phyloP scores from a whole-genome alignment of 2,113 vertebrate genomes.

The Burhinus bistriatus region DNA sequence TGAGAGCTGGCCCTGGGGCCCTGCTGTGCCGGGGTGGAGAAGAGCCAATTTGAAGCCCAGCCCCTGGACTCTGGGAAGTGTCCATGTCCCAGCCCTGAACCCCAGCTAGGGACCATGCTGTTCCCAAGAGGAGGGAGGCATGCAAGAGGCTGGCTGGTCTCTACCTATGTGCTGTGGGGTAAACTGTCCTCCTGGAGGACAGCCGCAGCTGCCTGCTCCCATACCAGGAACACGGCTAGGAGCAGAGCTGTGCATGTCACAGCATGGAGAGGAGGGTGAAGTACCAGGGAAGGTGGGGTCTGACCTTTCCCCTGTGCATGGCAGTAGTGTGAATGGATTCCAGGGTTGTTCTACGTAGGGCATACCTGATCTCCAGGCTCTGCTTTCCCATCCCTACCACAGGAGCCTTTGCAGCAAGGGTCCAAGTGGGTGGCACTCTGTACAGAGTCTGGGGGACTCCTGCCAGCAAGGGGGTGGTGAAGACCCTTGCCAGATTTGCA shows the following conservation, averaged over 20 bases:
- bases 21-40: neutral
- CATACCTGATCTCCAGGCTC: neutral
- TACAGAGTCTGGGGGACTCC: neutral
- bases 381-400: neutral
- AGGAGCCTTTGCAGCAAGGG: neutral
- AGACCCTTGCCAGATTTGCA: neutral
- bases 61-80: neutral
- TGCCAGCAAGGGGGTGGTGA: neutral
- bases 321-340: neutral
- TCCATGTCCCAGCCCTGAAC: neutral
- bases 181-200: neutral
- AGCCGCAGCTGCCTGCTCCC: neutral
- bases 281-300: neutral
- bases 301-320: neutral
- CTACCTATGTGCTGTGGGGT: neutral
- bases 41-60: neutral
- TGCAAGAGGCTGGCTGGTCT: neutral
- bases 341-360: neutral
- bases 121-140: accelerated
- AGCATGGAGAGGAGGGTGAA: neutral
- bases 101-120: neutral
- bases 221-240: neutral
- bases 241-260: neutral
- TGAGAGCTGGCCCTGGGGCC: slow-evolving; percentile 17
- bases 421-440: neutral